Evolutionary conservation across 1,140 invertebrate genomes (phyloP), one percentile per base, ranked within the genome.

Genomic region (Dreissena rostriformis): DNA sequence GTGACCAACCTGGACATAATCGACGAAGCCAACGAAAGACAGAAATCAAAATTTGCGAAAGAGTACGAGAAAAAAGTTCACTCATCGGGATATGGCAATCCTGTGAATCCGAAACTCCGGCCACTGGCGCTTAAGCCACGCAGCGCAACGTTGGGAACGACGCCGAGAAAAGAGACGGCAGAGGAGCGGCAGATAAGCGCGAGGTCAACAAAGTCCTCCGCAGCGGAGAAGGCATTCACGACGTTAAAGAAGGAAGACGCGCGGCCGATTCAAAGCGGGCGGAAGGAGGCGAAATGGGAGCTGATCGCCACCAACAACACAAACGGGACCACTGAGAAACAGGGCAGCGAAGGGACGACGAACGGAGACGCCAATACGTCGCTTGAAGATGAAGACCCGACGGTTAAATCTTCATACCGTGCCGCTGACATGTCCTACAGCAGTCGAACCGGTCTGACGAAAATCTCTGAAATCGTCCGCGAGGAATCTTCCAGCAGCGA

Each of bases 61-160:
- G 71, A 82, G 15, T 17, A 66, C 15, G 72, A 75, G 22, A 82
- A 82, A 65, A 74, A 39, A 19, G 63, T 82, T 29, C 71, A 63
- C 22, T 82, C 80, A 0, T 82, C 79, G 7, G 80, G 72, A 26
- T 82, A 82, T 68, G 80, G 80, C n/a, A 73, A 72, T 53, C 80
- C 80, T 17, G 26, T 82, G 12, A 82, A 82, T 53, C 80, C 80
- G 7, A 82, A 28, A 68, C 57, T 82, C 12, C 72, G 79, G 53
- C 79, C 80, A 15, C 5, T 73, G 65, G 72, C 80, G 17, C 22
- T 75, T 15, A 82, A 82, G 49, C 71, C 80, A 29, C 65, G 65
- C 17, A 82, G 80, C n/a, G 77, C 77, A 15, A 70, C 77, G 0
- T 2, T 79, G 19, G 22, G 26, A 11, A 79, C 26, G 19, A 53